Base-by-base conservation (phyloP, 2,888 invertebrate species). In the Gastrophysa polygoni region DNA sequence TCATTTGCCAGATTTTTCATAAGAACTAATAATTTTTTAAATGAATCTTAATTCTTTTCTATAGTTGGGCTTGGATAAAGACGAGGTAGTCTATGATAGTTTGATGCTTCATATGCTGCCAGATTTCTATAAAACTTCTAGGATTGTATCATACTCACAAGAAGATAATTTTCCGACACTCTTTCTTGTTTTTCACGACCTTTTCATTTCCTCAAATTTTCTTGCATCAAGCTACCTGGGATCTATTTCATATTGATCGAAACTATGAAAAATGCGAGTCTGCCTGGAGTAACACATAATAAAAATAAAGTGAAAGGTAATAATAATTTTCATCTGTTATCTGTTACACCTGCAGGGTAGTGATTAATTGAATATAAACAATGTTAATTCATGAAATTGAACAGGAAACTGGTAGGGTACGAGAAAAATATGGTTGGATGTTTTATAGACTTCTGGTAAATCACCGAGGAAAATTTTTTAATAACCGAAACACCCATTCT, bases 11-110 rank as follows among this genome's bases (percentile, higher is more conserved):
- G 63, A 68, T 66, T 69, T 66, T 66, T 69, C 63, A 11, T 61
- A 57, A 61, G 48, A 51, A 63, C 38, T 14, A 43, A 63, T 61
- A 59, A 62, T 66, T 67, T 68, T 69, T 69, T 66, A 64, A 68
- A 69, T 61, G 62, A 65, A 63, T 66, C 66, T 66, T 67, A 61
- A 67, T 78, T 79, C 78, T 81, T 81, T 80, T 79, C 79, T 81
- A 81, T 81, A 92, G 91, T 91, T 91, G 91, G 91, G 91, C 91
- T 91, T 92, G 91, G 91, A 92, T 89, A 91, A 91, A 88, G 92
- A 92, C 87, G 92, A 92, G 92, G 92, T 92, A 89, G 82, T 72
- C 72, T 73, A 74, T 71, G 65, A 69, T 75, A 75, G 75, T 71
- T 75, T 73, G 72, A 70, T 64, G 72, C 73, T 70, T 71, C 48